These are phyloP conservation scores for Tokudaia tokunoshimensis DNA, from an alignment of 2,797 vertebrate species.

Conservation along the genomic window DNA sequence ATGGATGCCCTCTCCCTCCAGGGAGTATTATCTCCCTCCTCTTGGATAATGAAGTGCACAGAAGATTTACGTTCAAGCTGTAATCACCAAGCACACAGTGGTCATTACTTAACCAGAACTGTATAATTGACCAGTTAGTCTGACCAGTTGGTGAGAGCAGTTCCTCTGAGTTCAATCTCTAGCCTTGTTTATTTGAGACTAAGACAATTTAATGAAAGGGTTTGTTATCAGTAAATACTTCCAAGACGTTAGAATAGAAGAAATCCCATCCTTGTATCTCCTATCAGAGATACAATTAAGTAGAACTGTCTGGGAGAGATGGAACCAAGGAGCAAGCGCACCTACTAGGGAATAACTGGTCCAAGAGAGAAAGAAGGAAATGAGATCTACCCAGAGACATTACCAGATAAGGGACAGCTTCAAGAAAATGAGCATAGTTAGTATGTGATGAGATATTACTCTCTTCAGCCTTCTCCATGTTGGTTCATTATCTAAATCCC, in stretches of 20 bases:
- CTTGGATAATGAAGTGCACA: not conserved
- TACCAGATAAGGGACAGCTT: not conserved
- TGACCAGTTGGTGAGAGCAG: not conserved
- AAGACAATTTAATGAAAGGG: not conserved
- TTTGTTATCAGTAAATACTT: not conserved
- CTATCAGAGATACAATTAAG: not conserved
- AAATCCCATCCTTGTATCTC: not conserved
- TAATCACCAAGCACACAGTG: not conserved
- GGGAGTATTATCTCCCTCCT: not conserved
- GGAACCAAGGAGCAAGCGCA: not conserved
- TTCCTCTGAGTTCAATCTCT: constrained; percentile 8
- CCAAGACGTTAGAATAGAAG: not conserved
- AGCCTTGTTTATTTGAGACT: not conserved
- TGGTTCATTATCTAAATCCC: not conserved
- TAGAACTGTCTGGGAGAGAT: not conserved
- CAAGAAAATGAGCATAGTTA: not conserved
- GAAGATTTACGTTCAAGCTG: not conserved
- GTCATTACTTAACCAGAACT: not conserved
- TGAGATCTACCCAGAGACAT: not conserved
- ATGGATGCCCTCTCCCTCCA: not conserved
- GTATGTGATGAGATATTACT: not conserved
- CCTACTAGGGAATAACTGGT: not conserved
- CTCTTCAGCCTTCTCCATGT: not conserved
- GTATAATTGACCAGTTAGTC: not conserved
- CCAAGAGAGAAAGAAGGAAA: not conserved